Evolutionary conservation across 2,888 invertebrate species (phyloP), one percentile per base, ranked within the genome.

Genomic region (Xanthia icteritia): DNA sequence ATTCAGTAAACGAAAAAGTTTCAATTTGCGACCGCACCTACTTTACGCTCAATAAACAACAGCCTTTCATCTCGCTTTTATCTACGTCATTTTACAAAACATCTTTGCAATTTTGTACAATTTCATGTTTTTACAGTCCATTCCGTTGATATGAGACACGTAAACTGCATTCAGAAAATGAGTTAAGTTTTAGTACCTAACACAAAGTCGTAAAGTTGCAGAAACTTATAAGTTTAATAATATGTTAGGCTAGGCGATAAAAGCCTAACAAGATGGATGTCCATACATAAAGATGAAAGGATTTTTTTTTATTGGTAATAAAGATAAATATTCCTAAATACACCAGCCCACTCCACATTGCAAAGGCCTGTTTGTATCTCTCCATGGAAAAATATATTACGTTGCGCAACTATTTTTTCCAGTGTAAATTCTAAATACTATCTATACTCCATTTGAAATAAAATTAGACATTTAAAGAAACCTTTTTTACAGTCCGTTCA

Each of bases 191-290:
- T 68, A 75, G 67, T 74, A 65, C 36, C 51, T 39, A 64, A 64
- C 36, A 56, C 36, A 48, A 64, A 60, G 36, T 81, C 81, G 65
- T 86, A 79, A 86, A 82, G 60, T 54, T 64, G 23, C 8, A 48
- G 71, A 71, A 75, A 75, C 61, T 76, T 69, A 80, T 61, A 72
- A 64, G 76, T 86, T 87, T 85, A 71, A 77, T 84, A 86, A 83
- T 72, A 86, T 73, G 58, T 65, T 61, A 64, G 58, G 54, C 45
- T 56, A 45, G 31, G 71, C 27, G 65, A 77, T 86, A 77, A 77
- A 82, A 65, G 23, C 71, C 63, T 61, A 42, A 77, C 45, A 64
- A 82, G 63, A 86, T 86, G 68, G 58, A 65, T 36, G 56, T 45
- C 58, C 56, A 51, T 48, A 56, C 45, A 76, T 85, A 73, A 83